A percentile compares a stretch with the other conserved stretches of the same genome.
phyloP scores from a whole-genome alignment of 2,113 vertebrate genomes.

The Eurystomus gularis region DNA sequence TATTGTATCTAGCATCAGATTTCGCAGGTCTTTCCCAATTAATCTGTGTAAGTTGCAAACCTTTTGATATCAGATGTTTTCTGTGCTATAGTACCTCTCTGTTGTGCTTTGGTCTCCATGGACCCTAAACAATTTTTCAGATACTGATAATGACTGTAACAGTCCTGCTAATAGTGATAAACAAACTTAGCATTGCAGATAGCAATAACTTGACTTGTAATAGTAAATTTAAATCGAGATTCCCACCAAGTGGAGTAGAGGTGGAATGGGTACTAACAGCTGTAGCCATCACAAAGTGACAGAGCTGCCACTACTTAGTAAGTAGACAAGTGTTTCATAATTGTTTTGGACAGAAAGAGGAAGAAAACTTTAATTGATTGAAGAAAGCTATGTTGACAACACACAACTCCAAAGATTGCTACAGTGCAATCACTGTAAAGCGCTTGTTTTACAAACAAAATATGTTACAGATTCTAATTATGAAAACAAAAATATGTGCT shows the following conservation, averaged over 20 bases:
- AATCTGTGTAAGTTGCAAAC: background rate
- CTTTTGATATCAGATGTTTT: background rate
- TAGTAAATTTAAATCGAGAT: background rate
- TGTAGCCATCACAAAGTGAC: fast-evolving
- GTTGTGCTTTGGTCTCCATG: background rate
- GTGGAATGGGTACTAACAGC: background rate
- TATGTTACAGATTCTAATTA: slow-evolving; percentile 11
- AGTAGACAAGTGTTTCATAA: background rate
- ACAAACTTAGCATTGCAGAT: background rate
- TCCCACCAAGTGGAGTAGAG: background rate
- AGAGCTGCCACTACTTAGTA: background rate
- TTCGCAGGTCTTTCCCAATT: background rate
- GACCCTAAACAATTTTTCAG: background rate
- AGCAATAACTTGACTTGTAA: background rate
- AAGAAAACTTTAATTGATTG: background rate
- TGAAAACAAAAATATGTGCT: slow-evolving; percentile 9
- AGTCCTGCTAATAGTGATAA: background rate
- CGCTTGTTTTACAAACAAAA: background rate
- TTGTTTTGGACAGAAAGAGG: background rate
- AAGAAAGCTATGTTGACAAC: background rate
- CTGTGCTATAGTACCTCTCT: background rate
- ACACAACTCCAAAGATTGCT: background rate
- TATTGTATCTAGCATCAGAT: background rate
- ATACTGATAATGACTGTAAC: background rate
- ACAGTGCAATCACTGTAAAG: background rate